Conservation (phyloP, 2,888 invertebrate genomes). For the Antheraea assamensis region DNA sequence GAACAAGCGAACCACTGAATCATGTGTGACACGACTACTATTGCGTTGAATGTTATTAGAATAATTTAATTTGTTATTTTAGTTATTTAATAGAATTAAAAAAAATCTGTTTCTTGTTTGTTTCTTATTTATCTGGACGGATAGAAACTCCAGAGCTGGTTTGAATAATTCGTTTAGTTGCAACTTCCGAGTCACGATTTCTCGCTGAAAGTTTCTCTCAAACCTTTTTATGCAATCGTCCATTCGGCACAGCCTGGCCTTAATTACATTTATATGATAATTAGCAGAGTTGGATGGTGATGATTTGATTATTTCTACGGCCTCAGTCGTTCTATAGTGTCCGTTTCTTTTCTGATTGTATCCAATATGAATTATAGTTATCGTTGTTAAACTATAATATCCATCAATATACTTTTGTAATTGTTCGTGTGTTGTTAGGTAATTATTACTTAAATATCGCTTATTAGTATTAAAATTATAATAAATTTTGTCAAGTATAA, state of each 20-base stretch:
- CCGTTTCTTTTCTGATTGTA: not conserved
- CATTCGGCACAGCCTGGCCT: slow-evolving; percentile 39
- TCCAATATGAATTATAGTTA: not conserved
- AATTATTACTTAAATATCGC: no score
- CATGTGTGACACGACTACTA: no score
- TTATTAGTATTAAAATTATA: no score
- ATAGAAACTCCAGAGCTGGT: slow-evolving; percentile 14
- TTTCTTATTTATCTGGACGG: slow-evolving; percentile 34
- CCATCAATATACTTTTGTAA: not conserved
- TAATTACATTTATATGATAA: slow-evolving; percentile 48
- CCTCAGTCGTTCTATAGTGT: not conserved
- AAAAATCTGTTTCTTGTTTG: slow-evolving; percentile 26
- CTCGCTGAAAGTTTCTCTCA: slow-evolving; percentile 15
- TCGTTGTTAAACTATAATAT: not conserved
- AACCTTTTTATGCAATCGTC: slow-evolving; percentile 44
- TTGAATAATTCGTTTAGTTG: slow-evolving; percentile 46
- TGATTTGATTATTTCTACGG: slow-evolving; percentile 9
- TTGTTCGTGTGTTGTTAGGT: no score
- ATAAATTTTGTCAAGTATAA: no score
- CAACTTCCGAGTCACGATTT: slow-evolving; percentile 32
- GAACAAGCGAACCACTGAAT: no score
- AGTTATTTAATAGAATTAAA: slow-evolving; percentile 10
- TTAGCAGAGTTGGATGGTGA: slow-evolving; percentile 29
- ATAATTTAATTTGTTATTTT: no score
- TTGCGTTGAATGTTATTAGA: no score